Base-by-base conservation (phyloP, 2,797 vertebrate species). In the Botia kubotai region DNA sequence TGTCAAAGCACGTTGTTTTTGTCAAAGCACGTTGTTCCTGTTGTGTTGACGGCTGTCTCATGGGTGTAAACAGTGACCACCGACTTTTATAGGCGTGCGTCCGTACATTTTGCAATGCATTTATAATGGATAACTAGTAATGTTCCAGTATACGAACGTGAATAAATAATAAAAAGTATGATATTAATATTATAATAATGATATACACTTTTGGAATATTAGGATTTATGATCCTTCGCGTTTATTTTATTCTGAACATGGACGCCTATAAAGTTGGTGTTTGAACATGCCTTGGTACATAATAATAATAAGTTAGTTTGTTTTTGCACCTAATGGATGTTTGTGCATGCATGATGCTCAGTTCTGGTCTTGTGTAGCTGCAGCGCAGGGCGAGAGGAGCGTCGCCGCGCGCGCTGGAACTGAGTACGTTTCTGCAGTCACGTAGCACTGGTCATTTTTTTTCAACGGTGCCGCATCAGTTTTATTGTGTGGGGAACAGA, bases 371-470 rank as follows among this genome's bases (percentile, higher is more conserved):
- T 5, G 16, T 77, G 26, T 73, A n/a, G 76, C 26, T 62, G 67
- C 63, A 62, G 70, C 23, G 10, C 66, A 23, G 82, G 60, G 4
- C 72, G 70, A 50, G 75, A 58, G 17, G 83, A 86, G 74, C 87
- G 88, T 89, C 71, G 16, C 77, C 87, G 77, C 87, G 90, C 90
- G 80, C 81, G 53, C 19, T 57, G 50, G 55, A 67, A 36, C 60
- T 19, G 83, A 14, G 83, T 89, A 94, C 93, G 93, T 92, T 94
- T 89, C 83, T 86, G 79, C 80, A 63, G 94, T 94, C 94, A 95
- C 94, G 94, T 95, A 95, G 93, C 77, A 88, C 89, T 86, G 73
- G 52, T 62, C 81, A 46, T 67, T 46, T 63, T 74, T 53, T 50
- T 43, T 78, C 12, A 26, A 13, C 55, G 33, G 75, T 43, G 69